A percentile compares a stretch with the other conserved stretches of the same genome.
Evolutionary conservation across 2,113 vertebrate species (phyloP).

Genomic region (Leucosticte australis): DNA sequence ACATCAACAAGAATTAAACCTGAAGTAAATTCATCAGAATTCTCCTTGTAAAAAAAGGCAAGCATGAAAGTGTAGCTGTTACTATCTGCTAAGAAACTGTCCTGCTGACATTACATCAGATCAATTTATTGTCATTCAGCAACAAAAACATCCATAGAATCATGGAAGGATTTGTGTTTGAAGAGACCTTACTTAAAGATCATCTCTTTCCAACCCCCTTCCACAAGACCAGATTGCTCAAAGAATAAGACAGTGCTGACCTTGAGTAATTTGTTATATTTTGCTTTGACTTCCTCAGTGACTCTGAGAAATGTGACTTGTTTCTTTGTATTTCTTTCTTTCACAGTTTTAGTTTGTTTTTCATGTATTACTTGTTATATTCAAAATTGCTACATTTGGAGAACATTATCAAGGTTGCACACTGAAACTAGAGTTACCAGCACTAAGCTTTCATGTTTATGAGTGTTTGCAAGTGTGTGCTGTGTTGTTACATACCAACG

Average conservation of each 20-base stretch:
- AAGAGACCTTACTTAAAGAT: neutral
- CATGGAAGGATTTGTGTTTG: neutral
- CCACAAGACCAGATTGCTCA: neutral
- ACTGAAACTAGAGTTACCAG: neutral
- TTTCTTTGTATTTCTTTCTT: neutral
- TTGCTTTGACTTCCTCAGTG: neutral
- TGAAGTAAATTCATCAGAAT: neutral
- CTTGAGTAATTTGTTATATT: neutral
- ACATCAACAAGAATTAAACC: neutral
- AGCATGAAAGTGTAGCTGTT: neutral
- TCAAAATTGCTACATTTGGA: neutral
- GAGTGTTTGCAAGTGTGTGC: neutral
- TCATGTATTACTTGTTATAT: neutral
- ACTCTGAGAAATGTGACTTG: neutral
- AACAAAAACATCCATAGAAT: neutral
- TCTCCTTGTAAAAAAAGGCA: neutral
- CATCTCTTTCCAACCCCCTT: neutral
- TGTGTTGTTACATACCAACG: neutral
- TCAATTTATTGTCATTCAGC: neutral
- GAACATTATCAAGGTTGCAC: neutral
- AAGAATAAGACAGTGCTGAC: neutral
- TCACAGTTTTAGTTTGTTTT: neutral
- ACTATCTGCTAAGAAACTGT: neutral
- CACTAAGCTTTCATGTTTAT: neutral
- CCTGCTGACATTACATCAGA: neutral